These are phyloP conservation scores for Colossoma macropomum DNA, from an alignment of 2,113 vertebrate genomes.

Conservation along the genomic window DNA sequence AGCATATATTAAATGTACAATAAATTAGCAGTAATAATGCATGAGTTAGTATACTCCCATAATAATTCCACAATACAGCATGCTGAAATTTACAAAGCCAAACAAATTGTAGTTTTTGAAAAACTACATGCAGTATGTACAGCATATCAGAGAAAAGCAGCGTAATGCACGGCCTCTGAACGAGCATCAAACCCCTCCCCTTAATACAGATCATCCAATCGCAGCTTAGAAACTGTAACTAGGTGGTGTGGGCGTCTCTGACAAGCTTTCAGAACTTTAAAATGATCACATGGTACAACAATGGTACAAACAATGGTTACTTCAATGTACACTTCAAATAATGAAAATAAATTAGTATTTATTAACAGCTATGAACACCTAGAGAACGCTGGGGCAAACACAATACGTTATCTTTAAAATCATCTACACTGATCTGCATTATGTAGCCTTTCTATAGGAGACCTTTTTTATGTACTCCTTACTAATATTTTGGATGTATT, in stretches of 20 bases:
- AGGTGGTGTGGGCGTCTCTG: too few species aligned
- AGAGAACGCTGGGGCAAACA: too few species aligned
- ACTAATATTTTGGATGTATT: too few species aligned
- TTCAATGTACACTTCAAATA: too few species aligned
- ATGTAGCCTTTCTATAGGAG: too few species aligned
- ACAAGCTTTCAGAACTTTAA: not conserved
- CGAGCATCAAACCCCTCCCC: not conserved
- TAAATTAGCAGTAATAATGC: constrained; percentile 43
- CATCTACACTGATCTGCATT: too few species aligned
- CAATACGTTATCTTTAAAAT: too few species aligned
- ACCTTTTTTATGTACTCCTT: too few species aligned
- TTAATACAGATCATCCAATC: not conserved
- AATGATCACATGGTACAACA: too few species aligned
- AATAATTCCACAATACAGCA: not conserved
- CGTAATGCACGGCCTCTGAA: not conserved
- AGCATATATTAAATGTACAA: constrained; percentile 25
- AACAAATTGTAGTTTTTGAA: not conserved
- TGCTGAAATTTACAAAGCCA: not conserved
- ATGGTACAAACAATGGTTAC: too few species aligned
- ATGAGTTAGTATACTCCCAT: constrained; percentile 45
- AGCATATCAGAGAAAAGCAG: constrained; percentile 8
- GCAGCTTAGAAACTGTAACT: not conserved
- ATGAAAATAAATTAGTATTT: too few species aligned
- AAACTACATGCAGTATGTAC: constrained; percentile 2
- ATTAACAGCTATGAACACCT: too few species aligned